Percentiles rank a stretch among this genome's conserved stretches.
Conservation (phyloP, 2,888 invertebrate species). For the Drosophila mimetica region DNA sequence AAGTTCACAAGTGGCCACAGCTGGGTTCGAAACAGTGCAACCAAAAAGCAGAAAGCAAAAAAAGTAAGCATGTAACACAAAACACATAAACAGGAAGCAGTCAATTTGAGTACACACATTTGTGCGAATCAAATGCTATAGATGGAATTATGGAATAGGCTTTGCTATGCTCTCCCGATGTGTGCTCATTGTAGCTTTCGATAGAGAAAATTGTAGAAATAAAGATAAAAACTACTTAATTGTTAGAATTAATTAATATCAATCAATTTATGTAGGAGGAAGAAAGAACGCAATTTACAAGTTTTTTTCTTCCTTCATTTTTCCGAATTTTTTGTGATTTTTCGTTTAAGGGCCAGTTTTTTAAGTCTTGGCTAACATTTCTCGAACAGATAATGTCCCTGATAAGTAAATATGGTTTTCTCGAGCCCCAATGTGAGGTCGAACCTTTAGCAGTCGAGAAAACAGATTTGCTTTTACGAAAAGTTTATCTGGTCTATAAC, state of each 20-base stretch:
- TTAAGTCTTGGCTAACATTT: too few species aligned
- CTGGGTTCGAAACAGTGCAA: constrained; percentile 8
- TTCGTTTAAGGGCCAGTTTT: too few species aligned
- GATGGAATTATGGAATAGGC: constrained; percentile 35
- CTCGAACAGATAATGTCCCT: too few species aligned
- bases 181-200: constrained; percentile 1
- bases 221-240: not conserved
- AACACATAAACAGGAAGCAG: constrained; percentile 43
- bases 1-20: constrained; percentile 28
- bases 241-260: not conserved
- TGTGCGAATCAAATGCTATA: constrained; percentile 47
- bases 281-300: too few species aligned
- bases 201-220: not conserved
- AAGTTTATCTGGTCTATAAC: too few species aligned
- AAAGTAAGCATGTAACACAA: constrained; percentile 12
- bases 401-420: too few species aligned
- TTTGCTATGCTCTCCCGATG: constrained; percentile 1
- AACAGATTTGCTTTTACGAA: too few species aligned
- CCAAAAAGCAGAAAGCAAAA: constrained; percentile 1
- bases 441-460: too few species aligned
- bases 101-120: constrained; percentile 28
- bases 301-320: too few species aligned
- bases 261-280: too few species aligned
- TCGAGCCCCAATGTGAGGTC: too few species aligned
- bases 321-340: too few species aligned